These are phyloP conservation scores for Amorpha juglandis DNA, from an alignment of 2,888 invertebrate species.

Conservation along the genomic window DNA sequence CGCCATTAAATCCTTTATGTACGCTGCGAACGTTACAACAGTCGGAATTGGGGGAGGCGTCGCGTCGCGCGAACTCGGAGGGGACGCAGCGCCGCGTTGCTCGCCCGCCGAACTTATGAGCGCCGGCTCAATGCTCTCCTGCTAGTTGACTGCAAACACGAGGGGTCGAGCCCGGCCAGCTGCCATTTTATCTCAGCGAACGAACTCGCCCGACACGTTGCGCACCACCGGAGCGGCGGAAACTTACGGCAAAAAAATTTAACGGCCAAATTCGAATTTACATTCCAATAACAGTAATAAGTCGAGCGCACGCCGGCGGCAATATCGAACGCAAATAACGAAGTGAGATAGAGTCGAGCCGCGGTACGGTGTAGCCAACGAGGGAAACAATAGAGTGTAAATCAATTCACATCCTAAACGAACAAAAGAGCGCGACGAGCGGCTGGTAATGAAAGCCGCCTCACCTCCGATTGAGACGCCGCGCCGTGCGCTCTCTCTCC, in stretches of 20 bases:
- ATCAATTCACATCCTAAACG: constrained; percentile 66
- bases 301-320: constrained; percentile 46
- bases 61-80: constrained; percentile 52
- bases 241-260: constrained; percentile 55
- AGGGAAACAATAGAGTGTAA: constrained; percentile 70
- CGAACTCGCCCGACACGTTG: constrained; percentile 44
- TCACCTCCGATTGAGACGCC: constrained; percentile 33
- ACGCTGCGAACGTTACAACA: constrained; percentile 52
- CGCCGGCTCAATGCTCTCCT: constrained; percentile 55
- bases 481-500: constrained; percentile 66
- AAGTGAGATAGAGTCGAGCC: constrained; percentile 30
- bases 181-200: constrained; percentile 69
- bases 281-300: constrained; percentile 63
- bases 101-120: constrained; percentile 49
- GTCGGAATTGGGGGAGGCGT: constrained; percentile 49
- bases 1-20: constrained; percentile 73
- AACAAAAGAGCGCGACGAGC: constrained; percentile 61
- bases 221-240: constrained; percentile 37
- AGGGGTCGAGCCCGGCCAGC: constrained; percentile 63
- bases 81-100: constrained; percentile 43
- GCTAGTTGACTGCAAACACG: constrained; percentile 62
- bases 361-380: constrained; percentile 38
- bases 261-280: constrained; percentile 57
- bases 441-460: constrained; percentile 54
- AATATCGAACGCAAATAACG: constrained; percentile 56